Base-by-base conservation (phyloP, 1,140 invertebrate genomes). In the Phenacoccus solenopsis region DNA sequence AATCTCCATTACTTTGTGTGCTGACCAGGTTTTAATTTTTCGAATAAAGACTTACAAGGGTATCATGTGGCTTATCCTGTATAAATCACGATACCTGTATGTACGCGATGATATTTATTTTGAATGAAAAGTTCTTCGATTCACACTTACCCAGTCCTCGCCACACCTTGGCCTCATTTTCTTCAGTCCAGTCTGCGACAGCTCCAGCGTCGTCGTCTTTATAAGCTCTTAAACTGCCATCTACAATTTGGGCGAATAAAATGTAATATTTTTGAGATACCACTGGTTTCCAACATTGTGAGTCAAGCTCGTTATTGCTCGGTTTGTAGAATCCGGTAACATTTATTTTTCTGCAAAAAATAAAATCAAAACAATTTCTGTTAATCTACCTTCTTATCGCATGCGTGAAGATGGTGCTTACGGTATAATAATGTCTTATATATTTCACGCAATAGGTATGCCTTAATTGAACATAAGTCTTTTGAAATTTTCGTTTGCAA, bases 181-280 rank as follows among this genome's bases (percentile, higher is more conserved):
- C 59, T 56, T 76, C 74, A 0, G 73, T 72, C 73, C 74, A 76
- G 13, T 76, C 73, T n/a, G 74, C 72, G 7, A 72, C 70, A 0
- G 75, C 73, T 12, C 74, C 75, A 22, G 72, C 69, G 0, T 69
- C 30, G 10, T 71, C 74, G 28, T 76, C 74, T 27, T 75, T 74
- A 49, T 74, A 74, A 20, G 76, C 75, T 7, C 56, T 70, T 24
- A 76, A 25, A 25, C 69, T 32, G 27, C 72, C 70, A 20, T 72
- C 24, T 10, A 27, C 70, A n/a, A 76, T 59, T 27, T 76, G 73
- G 16, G 74, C 73, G 67, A 76, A 76, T 20, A 77, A 72, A 20
- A 77, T 74, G 72, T 76, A 77, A 56, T 77, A 76, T 25, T 73
- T 75, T 57, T 76, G 75, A n/a, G 75, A 74, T 10, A 73, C 72